Evolutionary conservation across 2,113 vertebrate species (phyloP).

Genomic region (Chionomys nivalis): DNA sequence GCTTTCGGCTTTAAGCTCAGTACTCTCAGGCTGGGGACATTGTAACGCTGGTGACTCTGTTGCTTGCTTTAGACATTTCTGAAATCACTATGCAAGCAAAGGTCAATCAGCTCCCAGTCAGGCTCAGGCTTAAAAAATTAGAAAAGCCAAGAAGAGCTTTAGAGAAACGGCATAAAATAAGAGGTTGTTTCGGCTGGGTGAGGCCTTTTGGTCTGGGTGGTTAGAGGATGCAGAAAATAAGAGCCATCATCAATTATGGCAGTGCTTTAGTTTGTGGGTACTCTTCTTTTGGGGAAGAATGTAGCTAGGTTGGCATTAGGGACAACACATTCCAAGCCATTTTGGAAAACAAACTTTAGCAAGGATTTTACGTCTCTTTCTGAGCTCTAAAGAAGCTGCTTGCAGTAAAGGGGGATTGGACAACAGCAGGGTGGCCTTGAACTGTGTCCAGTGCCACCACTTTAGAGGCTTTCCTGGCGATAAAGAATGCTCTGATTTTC

Average conservation of each 20-base stretch:
- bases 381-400: not conserved
- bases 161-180: not conserved
- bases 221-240: not conserved
- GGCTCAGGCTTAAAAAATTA: not conserved
- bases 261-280: conserved; percentile 22
- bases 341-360: conserved; percentile 46
- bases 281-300: conserved; percentile 5
- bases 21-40: not conserved
- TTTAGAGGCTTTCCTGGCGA: not conserved
- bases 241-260: not conserved
- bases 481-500: not conserved
- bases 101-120: not conserved
- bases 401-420: not conserved
- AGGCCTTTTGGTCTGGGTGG: not conserved
- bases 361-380: not conserved
- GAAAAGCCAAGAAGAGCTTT: not conserved
- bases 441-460: not conserved
- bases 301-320: not conserved
- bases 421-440: not conserved
- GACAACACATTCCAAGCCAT: conserved; percentile 32
- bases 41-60: not conserved
- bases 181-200: not conserved
- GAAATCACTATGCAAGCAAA: not conserved
- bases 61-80: not conserved
- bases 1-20: not conserved